Evolutionary conservation across 1,140 invertebrate species (phyloP), one percentile per base, ranked within the genome.

Genomic region (Metopolophium dirhodum): DNA sequence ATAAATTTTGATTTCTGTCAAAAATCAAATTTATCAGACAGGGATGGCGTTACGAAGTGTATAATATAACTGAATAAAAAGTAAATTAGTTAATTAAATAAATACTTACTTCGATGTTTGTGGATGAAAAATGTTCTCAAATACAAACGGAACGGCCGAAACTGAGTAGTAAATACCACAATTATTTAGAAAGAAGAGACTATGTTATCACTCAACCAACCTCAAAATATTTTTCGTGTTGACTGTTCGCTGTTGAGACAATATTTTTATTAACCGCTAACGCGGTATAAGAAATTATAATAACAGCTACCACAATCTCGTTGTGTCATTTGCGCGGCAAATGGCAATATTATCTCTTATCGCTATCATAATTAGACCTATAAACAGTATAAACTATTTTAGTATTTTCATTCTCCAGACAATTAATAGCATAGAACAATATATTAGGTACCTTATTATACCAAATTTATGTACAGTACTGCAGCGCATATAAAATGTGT

Each of bases 51-150:
- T 14, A 14, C 1, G 4, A n/a, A 90, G n/a, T 22, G 20, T 9
- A 68, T 41, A 26, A 20, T 9, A n/a, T 6, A 22, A 20, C n/a
- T 45, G 0, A 68, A 90, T n/a, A 45, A 18, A n/a, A 18, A 68
- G 14, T 7, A 37, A 30, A 30, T 20, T 45, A 45, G 1, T 41
- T n/a, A 18, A 85, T 57, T 83, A 23, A 26, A 37, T 14, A 49
- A 23, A 11, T 83, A 93, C 91, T 93, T 86, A 93, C 91, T 93
- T 93, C 82, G 91, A 93, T 93, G 91, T 86, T 85, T n/a, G 45
- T 57, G 77, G 91, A 93, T 93, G 6, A 93, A 93, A 93, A 85
- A 41, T 41, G 41, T 86, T 86, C 9, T 86, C 45, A 54, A 54
- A 41, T 1, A 30, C n/a, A 54, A 88, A 37, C 7, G n/a, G 3